A percentile compares a stretch with the other conserved stretches of the same genome.
Evolutionary conservation across 2,888 invertebrate species (phyloP).

Genomic region (Heterodera filipjevi): DNA sequence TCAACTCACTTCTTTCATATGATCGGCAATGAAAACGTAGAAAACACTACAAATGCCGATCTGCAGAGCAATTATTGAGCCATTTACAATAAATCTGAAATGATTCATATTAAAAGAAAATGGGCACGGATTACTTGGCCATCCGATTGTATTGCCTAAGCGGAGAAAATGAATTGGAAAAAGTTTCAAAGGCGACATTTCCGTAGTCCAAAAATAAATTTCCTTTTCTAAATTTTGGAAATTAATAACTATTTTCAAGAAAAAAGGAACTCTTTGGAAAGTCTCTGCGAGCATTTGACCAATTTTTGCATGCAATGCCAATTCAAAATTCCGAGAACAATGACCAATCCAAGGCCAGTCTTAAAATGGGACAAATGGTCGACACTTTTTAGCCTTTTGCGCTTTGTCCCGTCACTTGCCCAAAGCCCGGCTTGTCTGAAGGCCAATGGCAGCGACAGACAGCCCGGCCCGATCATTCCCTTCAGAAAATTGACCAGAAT

Average conservation of each 20-base stretch:
- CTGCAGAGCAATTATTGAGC: conserved; percentile 53
- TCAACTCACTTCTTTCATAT: conserved; percentile 50
- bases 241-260: background rate
- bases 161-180: conserved; percentile 50
- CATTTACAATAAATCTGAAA: conserved; percentile 50
- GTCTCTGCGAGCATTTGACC: conserved; percentile 57
- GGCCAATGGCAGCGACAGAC: conserved; percentile 58
- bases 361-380: conserved; percentile 39
- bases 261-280: conserved; percentile 52
- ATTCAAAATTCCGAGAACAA: conserved; percentile 57
- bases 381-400: background rate
- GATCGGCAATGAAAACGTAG: conserved; percentile 58
- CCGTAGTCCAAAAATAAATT: conserved; percentile 66
- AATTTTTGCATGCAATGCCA: conserved; percentile 59
- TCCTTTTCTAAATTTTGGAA: conserved; percentile 48
- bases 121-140: conserved; percentile 33
- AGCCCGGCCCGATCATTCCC: conserved; percentile 62
- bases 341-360: conserved; percentile 54
- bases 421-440: conserved; percentile 59
- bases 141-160: conserved; percentile 46
- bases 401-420: conserved; percentile 29
- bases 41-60: conserved; percentile 62
- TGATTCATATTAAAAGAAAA: conserved; percentile 1
- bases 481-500: conserved; percentile 57
- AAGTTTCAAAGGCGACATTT: conserved; percentile 65